Base-by-base conservation (phyloP, 2,797 vertebrate species). In the Tokudaia tokunoshimensis region DNA sequence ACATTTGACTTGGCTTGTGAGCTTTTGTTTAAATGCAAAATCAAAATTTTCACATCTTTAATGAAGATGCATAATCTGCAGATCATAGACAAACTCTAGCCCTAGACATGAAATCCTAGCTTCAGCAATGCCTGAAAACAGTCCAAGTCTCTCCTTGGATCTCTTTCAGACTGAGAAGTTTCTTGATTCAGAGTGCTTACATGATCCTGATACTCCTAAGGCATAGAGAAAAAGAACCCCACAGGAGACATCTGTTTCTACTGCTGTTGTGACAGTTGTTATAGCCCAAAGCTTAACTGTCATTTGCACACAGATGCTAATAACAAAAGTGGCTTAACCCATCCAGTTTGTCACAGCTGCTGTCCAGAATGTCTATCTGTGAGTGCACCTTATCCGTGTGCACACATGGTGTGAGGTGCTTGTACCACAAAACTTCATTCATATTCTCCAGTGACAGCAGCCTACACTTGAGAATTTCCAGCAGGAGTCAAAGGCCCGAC, bases 231-330 rank as follows among this genome's bases (percentile, higher is more conserved):
- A 89, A 84, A 67, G 61, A 79, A n/a, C 67, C 41, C 44, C 75
- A 2, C 31, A 55, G 67, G 20, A 67, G 79, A 76, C 70, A 81
- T 97, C 93, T 94, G 7, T 95, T 97, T 96, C 92, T 75, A 44
- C 34, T 95, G 67, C 31, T 93, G 12, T 78, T 92, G 41, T n/a
- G 92, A 61, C 83, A 63, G 34, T 96, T 61, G 41, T 87, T 82
- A 89, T 34, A 52, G 76, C 70, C 91, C 94, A 26, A 70, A 52
- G 92, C 97, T 89, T 67, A 75, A 88, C 72, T 92, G 41, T 65
- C 75, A 59, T 97, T 97, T 76, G 47, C 74, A 90, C 76, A 83
- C 34, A 44, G 94, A 41, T 97, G 97, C 97, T 94, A 86, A 12
- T 72, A 76, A 67, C 74, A 89, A 95, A 75, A 97, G 89, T 95